Base-by-base conservation (phyloP, 1,140 invertebrate species). In the Akabosia matsudoensis region DNA sequence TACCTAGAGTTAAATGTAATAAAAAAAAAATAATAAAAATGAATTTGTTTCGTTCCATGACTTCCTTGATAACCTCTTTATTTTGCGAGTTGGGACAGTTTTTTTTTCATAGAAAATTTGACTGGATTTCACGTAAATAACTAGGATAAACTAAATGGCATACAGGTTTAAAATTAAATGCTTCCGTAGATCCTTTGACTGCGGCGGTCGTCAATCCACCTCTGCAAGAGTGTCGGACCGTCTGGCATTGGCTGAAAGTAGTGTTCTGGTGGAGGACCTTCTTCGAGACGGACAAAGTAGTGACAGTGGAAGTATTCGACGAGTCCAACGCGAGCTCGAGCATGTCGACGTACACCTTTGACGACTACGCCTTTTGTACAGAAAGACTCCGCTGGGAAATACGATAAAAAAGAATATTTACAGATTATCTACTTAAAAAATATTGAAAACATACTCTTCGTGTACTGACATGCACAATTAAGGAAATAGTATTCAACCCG, bases 331-430 rank as follows among this genome's bases (percentile, higher is more conserved):
- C 93, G 86, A 0, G 82, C 86, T 83, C 89, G 87, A 26, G 91
- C 93, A 87, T 97, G 95, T 83, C 93, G 89, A 82, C 96, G 88
- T 1, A 93, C 79, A 22, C 95, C 95, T 86, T 94, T 95, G 0
- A 97, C 85, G 0, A 91, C 88, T 14, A 85, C 79, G 30, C 91
- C 92, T 87, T 94, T 94, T 0, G 87, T 88, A 74, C 87, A 85
- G 87, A 93, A 93, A 3, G 94, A 96, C 88, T 97, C 93, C 67
- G 94, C 95, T 96, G 81, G n/a, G n/a, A n/a, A n/a, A n/a, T n/a
- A n/a, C n/a, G n/a, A n/a, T n/a, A n/a, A n/a, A n/a, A 33, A 88
- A 52, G 45, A 52, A 14, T 52, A 52, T 52, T n/a, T 14, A n/a
- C n/a, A n/a, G n/a, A n/a, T n/a, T n/a, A n/a, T n/a, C n/a, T n/a